A percentile compares a stretch with the other conserved stretches of the same genome.
Evolutionary conservation across 2,888 invertebrate genomes (phyloP).

Genomic region (Bugulina stolonifera): DNA sequence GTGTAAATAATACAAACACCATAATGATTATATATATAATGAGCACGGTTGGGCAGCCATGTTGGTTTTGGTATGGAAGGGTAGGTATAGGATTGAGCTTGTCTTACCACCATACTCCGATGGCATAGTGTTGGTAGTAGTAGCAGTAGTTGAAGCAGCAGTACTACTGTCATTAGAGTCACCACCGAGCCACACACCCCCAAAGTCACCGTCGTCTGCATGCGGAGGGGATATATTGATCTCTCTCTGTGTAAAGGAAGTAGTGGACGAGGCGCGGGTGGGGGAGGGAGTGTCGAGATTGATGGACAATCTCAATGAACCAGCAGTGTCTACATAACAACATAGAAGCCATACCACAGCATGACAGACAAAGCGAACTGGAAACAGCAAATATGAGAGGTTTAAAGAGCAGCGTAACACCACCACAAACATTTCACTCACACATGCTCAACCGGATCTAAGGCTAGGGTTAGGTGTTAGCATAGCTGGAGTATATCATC

Average conservation of each 20-base stretch:
- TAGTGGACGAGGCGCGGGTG: too few species aligned
- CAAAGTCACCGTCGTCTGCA: constrained; percentile 10
- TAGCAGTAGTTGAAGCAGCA: background rate
- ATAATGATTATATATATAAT: too few species aligned
- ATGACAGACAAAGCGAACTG: too few species aligned
- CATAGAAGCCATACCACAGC: background rate
- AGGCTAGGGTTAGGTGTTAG: too few species aligned
- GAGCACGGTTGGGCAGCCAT: too few species aligned
- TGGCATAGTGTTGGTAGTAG: background rate
- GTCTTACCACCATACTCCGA: constrained; percentile 15
- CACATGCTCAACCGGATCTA: too few species aligned
- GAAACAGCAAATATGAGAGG: background rate
- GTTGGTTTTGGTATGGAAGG: too few species aligned
- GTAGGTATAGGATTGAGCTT: too few species aligned
- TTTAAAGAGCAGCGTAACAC: background rate
- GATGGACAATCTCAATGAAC: background rate
- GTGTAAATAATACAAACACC: too few species aligned
- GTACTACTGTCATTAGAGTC: background rate
- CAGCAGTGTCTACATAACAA: background rate
- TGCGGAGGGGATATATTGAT: constrained; percentile 10
- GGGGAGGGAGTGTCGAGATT: background rate
- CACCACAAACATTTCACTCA: too few species aligned
- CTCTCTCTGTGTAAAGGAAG: constrained; percentile 1
- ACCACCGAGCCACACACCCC: constrained; percentile 18
- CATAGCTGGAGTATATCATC: too few species aligned